Evolutionary conservation across 2,888 invertebrate species (phyloP).

Genomic region (Calliphora vomitoria): DNA sequence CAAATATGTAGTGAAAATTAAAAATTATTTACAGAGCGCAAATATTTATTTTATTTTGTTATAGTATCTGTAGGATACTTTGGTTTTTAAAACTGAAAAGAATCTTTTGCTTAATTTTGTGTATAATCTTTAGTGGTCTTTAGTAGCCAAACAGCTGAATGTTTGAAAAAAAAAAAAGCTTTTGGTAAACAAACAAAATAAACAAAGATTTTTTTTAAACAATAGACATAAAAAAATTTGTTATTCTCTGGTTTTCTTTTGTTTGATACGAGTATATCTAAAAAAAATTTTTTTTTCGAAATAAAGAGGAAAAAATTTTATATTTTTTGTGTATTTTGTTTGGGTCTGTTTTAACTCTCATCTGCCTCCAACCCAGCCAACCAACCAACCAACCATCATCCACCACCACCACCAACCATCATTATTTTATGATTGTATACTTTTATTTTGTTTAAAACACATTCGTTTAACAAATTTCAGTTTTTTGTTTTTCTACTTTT

Average conservation of each 20-base stretch:
- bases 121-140: not conserved
- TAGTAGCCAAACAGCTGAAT: too few species aligned
- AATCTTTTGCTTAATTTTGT: constrained; percentile 8
- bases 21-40: not conserved
- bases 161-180: not conserved
- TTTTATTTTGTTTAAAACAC: not conserved
- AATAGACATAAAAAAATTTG: constrained; percentile 20
- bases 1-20: not conserved
- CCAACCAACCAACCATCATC: constrained; percentile 20
- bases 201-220: constrained; percentile 39
- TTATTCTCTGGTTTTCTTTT: constrained; percentile 24
- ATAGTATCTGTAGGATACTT: not conserved
- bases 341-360: constrained; percentile 55
- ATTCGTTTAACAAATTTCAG: constrained; percentile 30
- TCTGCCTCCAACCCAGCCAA: constrained; percentile 19
- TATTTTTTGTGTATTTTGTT: constrained; percentile 57
- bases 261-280: constrained; percentile 39
- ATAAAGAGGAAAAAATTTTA: constrained; percentile 1
- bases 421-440: constrained; percentile 31
- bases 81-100: too few species aligned
- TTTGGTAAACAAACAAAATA: constrained; percentile 24
- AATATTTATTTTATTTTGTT: not conserved
- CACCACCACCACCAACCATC: constrained; percentile 32
- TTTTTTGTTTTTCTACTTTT: constrained; percentile 32
- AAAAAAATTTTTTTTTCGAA: constrained; percentile 13